phyloP scores from a whole-genome alignment of 2,888 invertebrate species.

The Amiota communis region DNA sequence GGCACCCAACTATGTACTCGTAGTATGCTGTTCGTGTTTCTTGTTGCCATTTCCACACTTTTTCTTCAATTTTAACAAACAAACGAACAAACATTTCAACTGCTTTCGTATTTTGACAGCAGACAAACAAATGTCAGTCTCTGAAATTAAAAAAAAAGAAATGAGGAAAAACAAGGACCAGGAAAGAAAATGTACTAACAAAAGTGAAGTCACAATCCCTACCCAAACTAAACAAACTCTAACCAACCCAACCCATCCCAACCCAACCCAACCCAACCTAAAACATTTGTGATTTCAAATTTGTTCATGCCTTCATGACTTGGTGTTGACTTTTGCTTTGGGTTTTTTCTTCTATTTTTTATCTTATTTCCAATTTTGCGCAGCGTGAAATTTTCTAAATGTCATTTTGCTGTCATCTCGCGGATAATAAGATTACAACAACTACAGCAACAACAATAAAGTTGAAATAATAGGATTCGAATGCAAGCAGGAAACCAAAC shows the following conservation, averaged over 20 bases:
- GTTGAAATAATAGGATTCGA: slow-evolving; percentile 71
- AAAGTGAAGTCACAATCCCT: not conserved
- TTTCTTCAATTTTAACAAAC: slow-evolving; percentile 17
- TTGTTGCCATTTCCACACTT: not conserved
- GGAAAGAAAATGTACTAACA: slow-evolving; percentile 26
- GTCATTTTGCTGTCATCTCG: slow-evolving; percentile 72
- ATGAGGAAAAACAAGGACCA: slow-evolving; percentile 49
- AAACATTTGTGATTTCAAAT: not conserved
- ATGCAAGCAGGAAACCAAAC: slow-evolving; percentile 55
- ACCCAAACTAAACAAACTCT: too few relatives aligned
- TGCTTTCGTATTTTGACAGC: slow-evolving; percentile 67
- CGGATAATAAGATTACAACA: slow-evolving; percentile 72
- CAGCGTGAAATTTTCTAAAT: slow-evolving; percentile 69
- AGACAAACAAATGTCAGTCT: slow-evolving; percentile 69
- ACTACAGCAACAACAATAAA: slow-evolving; percentile 33
- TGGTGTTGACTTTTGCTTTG: slow-evolving; percentile 44
- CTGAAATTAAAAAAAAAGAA: slow-evolving; percentile 63
- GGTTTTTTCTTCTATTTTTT: slow-evolving; percentile 39
- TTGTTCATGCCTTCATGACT: slow-evolving; percentile 35
- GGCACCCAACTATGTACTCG: not conserved
- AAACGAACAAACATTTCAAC: slow-evolving; percentile 47
- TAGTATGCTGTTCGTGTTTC: too few relatives aligned
- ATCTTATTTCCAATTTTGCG: slow-evolving; percentile 59
- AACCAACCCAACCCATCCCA: slow-evolving; percentile 29
- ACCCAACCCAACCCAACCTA: not conserved